These are phyloP conservation scores for Drosophila nannoptera DNA, from an alignment of 1,140 invertebrate genomes.

Conservation along the genomic window DNA sequence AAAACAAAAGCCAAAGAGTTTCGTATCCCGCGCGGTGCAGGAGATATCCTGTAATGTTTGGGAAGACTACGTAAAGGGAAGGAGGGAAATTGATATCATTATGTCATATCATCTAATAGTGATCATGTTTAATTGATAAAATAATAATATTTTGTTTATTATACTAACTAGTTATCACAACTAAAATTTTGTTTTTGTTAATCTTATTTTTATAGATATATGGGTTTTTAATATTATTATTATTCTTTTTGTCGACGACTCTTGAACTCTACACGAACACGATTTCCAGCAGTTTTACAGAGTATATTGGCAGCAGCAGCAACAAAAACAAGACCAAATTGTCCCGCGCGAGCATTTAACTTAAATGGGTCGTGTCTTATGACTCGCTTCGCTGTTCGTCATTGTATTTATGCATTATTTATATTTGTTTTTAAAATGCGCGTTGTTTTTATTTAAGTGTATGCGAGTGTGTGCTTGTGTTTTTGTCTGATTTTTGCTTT, in stretches of 20 bases:
- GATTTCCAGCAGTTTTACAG: neutral
- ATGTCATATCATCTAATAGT: too few species aligned
- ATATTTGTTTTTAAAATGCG: conserved; percentile 50
- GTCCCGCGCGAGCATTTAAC: conserved; percentile 51
- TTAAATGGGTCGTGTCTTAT: conserved; percentile 69
- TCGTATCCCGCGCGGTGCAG: neutral
- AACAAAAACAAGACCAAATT: neutral
- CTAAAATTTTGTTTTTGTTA: too few species aligned
- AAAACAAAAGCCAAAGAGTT: conserved; percentile 23
- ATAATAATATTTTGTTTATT: neutral
- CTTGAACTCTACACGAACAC: too few species aligned
- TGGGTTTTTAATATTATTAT: too few species aligned
- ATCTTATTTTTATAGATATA: too few species aligned
- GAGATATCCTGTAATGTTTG: conserved; percentile 13
- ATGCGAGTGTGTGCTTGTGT: conserved; percentile 3
- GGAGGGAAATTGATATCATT: too few species aligned
- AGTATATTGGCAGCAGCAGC: conserved; percentile 5
- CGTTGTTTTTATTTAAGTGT: conserved; percentile 2
- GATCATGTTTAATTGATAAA: too few species aligned
- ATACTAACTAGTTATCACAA: too few species aligned
- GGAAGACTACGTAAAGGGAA: too few species aligned
- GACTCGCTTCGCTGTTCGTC: conserved; percentile 45
- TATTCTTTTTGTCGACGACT: too few species aligned
- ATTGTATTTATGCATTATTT: conserved; percentile 66
- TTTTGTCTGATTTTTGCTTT: conserved; percentile 33